A percentile compares a stretch with the other conserved stretches of the same genome.
These are phyloP conservation scores for Phyllostomus hastatus DNA, from an alignment of 2,113 vertebrate genomes.

Conservation along the genomic window DNA sequence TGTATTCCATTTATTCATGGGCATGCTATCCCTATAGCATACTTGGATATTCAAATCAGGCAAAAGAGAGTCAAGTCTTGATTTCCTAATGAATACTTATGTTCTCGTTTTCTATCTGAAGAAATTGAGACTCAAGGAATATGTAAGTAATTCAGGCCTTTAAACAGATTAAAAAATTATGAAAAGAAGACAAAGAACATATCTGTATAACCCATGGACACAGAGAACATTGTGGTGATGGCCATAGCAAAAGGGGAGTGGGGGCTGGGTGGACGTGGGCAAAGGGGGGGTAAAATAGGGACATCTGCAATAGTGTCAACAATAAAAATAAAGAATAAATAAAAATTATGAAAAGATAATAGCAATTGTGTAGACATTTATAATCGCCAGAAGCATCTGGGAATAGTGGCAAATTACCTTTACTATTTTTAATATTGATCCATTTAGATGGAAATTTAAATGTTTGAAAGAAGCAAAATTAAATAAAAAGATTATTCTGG, in stretches of 20 bases:
- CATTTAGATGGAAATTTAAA: constrained; percentile 19
- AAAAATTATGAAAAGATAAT: not conserved
- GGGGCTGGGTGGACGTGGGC: too few species aligned
- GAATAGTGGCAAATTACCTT: not conserved
- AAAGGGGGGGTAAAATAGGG: too few species aligned
- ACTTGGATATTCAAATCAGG: not conserved
- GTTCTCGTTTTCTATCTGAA: not conserved
- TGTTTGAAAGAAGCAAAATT: not conserved
- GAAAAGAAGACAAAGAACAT: too few species aligned
- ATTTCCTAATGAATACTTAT: not conserved
- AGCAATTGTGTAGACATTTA: not conserved
- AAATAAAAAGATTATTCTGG: not conserved
- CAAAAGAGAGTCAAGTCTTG: not conserved
- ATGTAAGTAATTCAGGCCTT: not conserved
- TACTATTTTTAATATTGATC: constrained; percentile 30
- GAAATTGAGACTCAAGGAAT: not conserved
- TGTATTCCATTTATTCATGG: not conserved
- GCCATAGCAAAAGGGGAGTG: too few species aligned
- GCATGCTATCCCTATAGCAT: not conserved
- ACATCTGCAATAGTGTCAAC: too few species aligned
- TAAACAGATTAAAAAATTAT: constrained; percentile 3
- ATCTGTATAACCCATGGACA: too few species aligned
- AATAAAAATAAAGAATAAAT: not conserved
- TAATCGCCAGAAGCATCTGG: constrained; percentile 12
- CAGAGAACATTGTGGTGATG: too few species aligned